Evolutionary conservation across 1,140 invertebrate species (phyloP).

Genomic region (Nephotettix cincticeps): DNA sequence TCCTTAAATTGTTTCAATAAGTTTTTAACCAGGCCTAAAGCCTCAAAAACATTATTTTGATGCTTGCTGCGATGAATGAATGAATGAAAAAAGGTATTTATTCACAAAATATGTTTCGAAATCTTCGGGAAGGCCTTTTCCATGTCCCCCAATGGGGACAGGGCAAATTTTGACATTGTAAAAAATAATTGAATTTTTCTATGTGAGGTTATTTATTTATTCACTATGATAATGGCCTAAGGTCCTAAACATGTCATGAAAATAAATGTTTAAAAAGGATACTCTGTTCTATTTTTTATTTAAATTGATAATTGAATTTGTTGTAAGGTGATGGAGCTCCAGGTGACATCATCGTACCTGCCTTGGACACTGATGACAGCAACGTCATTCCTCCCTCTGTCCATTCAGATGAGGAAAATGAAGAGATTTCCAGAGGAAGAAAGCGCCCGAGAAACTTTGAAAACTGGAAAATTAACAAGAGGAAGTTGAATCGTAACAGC

Average conservation of each 20-base stretch:
- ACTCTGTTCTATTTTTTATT: not conserved
- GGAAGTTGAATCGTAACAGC: not conserved
- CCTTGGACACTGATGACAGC: not conserved
- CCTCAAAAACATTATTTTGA: too few relatives aligned
- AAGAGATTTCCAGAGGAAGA: slow-evolving; percentile 6
- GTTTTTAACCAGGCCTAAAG: too few relatives aligned
- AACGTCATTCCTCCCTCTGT: not conserved
- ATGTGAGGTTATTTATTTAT: not conserved
- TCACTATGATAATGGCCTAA: not conserved
- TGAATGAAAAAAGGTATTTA: too few relatives aligned
- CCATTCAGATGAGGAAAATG: not conserved
- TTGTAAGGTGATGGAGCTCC: too few relatives aligned
- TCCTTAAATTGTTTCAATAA: too few relatives aligned
- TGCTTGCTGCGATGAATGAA: too few relatives aligned
- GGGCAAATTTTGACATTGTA: too few relatives aligned
- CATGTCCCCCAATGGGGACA: too few relatives aligned
- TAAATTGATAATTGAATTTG: not conserved
- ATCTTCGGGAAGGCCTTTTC: too few relatives aligned
- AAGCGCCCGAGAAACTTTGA: not conserved
- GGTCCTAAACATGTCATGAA: not conserved
- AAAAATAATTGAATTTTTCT: too few relatives aligned
- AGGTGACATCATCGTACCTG: too few relatives aligned
- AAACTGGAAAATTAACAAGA: slow-evolving; percentile 19
- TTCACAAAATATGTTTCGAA: too few relatives aligned
- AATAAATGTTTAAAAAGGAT: not conserved